phyloP scores from a whole-genome alignment of 2,113 vertebrate genomes.

The Cyanoliseus patagonus region DNA sequence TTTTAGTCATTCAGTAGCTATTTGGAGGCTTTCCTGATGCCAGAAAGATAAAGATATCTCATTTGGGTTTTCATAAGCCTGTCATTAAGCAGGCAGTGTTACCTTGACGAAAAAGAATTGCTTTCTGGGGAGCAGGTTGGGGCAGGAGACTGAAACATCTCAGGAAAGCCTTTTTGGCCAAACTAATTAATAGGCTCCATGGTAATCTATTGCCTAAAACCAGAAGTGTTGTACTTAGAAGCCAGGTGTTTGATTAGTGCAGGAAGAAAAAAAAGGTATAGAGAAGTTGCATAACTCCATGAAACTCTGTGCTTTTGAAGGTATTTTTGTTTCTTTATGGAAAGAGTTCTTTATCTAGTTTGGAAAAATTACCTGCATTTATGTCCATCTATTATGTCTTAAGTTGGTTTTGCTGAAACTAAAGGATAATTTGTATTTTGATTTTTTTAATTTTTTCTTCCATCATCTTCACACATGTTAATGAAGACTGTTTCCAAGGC shows the following conservation, averaged over 20 bases:
- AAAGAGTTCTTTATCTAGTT: neutral
- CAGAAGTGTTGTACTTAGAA: neutral
- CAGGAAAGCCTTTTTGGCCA: neutral
- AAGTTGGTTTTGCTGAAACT: neutral
- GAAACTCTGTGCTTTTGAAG: neutral
- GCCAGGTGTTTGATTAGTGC: neutral
- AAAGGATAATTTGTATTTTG: neutral
- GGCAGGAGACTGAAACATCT: neutral
- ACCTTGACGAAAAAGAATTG: neutral
- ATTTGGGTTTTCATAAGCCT: neutral
- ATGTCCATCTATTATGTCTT: neutral
- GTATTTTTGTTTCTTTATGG: neutral
- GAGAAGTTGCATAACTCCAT: neutral
- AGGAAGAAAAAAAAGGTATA: neutral
- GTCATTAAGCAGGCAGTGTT: neutral
- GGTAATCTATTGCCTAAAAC: neutral
- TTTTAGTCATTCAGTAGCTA: constrained; percentile 16
- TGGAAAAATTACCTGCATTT: neutral
- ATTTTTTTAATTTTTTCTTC: neutral
- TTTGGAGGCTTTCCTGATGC: constrained; percentile 2
- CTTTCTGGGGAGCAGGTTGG: constrained; percentile 5
- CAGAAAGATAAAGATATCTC: constrained; percentile 5
- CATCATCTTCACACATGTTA: neutral
- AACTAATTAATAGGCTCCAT: neutral
- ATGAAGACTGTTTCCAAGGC: neutral